phyloP scores from a whole-genome alignment of 2,113 vertebrate genomes.

The Alethe castanea region DNA sequence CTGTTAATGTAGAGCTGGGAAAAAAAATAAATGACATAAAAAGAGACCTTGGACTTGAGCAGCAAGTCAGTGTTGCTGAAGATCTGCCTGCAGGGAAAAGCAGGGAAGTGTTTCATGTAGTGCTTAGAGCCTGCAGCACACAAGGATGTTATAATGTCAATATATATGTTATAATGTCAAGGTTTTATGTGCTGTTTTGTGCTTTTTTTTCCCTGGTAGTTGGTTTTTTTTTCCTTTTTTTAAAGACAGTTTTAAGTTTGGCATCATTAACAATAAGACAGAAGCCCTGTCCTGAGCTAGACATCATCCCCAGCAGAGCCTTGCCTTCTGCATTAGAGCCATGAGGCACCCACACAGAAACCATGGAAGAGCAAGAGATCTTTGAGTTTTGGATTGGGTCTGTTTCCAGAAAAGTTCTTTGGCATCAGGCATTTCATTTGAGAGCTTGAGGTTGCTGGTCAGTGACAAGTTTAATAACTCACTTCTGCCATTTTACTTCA shows the following conservation, averaged over 20 bases:
- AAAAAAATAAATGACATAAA: neutral
- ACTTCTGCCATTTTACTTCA: neutral
- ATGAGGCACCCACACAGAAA: neutral
- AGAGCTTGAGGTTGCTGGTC: neutral
- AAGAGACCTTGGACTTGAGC: neutral
- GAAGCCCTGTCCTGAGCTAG: neutral
- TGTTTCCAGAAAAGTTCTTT: neutral
- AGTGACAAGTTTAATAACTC: neutral
- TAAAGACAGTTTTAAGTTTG: neutral
- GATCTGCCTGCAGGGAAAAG: neutral
- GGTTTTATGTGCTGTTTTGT: neutral
- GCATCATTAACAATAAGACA: neutral
- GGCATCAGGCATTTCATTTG: neutral
- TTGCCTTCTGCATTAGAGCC: neutral
- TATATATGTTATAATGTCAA: neutral
- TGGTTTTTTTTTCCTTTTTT: neutral
- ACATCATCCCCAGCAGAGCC: neutral
- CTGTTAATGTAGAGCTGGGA: neutral
- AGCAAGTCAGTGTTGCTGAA: neutral
- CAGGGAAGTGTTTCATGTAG: neutral
- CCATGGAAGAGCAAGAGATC: neutral
- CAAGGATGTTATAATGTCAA: neutral
- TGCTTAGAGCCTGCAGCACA: neutral
- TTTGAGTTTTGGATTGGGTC: neutral
- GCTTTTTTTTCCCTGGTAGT: neutral